These are phyloP conservation scores for Urophycis tenuis DNA, from an alignment of 2,797 vertebrate genomes.

Conservation along the genomic window DNA sequence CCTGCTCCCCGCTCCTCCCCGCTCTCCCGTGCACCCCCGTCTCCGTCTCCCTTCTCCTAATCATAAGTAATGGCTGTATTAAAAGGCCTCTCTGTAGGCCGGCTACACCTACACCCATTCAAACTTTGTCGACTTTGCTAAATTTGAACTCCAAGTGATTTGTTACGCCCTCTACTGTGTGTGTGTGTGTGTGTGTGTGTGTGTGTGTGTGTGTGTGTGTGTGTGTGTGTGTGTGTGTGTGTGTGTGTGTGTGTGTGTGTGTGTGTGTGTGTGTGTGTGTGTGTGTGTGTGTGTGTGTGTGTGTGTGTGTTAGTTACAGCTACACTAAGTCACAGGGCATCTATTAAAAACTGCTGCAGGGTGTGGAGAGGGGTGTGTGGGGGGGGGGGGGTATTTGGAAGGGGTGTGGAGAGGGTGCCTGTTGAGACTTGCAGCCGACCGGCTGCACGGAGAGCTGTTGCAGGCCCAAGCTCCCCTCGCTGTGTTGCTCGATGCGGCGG, in stretches of 20 bases:
- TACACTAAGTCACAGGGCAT: too few species aligned
- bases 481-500: not conserved
- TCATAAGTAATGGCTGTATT: not conserved
- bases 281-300: not conserved
- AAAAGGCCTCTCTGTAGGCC: not conserved
- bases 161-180: not conserved
- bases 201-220: not conserved
- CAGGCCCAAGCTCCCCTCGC: not conserved
- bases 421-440: not conserved
- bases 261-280: not conserved
- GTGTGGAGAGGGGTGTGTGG: too few species aligned
- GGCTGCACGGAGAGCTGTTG: not conserved
- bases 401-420: not conserved
- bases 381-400: not conserved
- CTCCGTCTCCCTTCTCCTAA: not conserved
- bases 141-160: not conserved
- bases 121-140: slow-evolving; percentile 1
- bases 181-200: not conserved
- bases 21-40: not conserved
- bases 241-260: not conserved
- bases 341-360: too few species aligned
- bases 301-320: not conserved
- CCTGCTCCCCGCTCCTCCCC: not conserved
- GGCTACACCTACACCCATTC: not conserved
- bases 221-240: not conserved